These are phyloP conservation scores for Leptopilina clavipes DNA, from an alignment of 1,140 invertebrate genomes.

Conservation along the genomic window DNA sequence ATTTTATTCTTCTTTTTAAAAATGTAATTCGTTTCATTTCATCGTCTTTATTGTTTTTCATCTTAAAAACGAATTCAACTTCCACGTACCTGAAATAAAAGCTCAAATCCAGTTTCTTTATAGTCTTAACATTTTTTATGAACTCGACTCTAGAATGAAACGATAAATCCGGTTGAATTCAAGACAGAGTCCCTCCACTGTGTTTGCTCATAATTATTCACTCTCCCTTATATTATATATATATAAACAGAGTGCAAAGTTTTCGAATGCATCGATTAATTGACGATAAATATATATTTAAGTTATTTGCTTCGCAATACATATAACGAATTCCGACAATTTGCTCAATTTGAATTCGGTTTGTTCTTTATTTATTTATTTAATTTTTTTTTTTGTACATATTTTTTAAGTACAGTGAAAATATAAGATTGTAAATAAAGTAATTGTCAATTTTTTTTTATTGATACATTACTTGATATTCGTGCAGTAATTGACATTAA, in stretches of 20 bases:
- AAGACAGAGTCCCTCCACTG: conserved; percentile 53
- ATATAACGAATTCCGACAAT: not conserved
- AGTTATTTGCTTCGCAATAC: conserved; percentile 49
- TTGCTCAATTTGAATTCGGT: conserved; percentile 26
- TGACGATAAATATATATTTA: conserved; percentile 1
- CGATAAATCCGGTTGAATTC: conserved; percentile 49
- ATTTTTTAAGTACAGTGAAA: conserved; percentile 3
- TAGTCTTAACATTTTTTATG: not conserved
- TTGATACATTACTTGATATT: not conserved
- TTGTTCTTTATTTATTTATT: not conserved
- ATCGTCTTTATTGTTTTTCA: not conserved
- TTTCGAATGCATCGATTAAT: conserved; percentile 38
- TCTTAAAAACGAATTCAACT: conserved; percentile 28
- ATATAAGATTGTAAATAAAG: conserved; percentile 17
- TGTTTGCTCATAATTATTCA: conserved; percentile 55
- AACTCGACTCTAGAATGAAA: conserved; percentile 51
- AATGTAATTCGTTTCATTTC: conserved; percentile 41
- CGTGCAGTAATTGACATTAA: not conserved
- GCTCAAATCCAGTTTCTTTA: conserved; percentile 33
- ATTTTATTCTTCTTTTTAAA: no score
- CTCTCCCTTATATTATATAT: conserved; percentile 14
- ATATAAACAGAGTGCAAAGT: conserved; percentile 10
- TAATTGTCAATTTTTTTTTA: conserved; percentile 3
- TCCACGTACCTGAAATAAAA: conserved; percentile 33
- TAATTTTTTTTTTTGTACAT: not conserved